Evolutionary conservation across 2,888 invertebrate genomes (phyloP), one percentile per base, ranked within the genome.

Genomic region (Microchrysa polita): DNA sequence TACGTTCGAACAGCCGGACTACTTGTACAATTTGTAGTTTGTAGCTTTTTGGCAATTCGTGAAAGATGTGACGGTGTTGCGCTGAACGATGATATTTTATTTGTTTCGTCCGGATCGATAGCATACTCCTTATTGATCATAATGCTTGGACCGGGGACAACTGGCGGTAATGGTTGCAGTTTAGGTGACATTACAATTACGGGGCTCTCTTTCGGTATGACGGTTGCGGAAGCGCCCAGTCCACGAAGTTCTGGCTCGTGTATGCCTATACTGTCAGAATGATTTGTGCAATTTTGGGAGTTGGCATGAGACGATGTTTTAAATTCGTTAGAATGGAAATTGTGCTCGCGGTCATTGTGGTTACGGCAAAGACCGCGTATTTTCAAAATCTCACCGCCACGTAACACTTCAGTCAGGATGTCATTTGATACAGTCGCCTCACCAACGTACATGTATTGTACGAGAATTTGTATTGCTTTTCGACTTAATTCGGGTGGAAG

Each of bases 371-470:
- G 85, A 0, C 94, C 94, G 63, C 93, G 90, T 67, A 94, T 92
- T 82, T 93, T 92, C 2, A 94, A 84, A 14, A 93, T 89, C 81
- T 94, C 94, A 0, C 94, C 94, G 0, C 94, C 94, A 81, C 91
- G 90, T 34, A 94, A 82, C 1, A 94, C 94, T 76, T 90, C 92
- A 78, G 92, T 93, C 74, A 94, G 83, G 61, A 94, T 92, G 80
- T 93, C 94, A 84, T 94, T 93, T 72, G 93, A 92, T 34, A 94
- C 94, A 57, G 94, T 94, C 34, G 94, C 93, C 77, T 85, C 81
- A 79, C 91, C 91, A 83, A 90, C 91, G 85, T 94, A 94, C 93
- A 94, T 94, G 82, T 94, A 94, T 80, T 94, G 93, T 55, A 94
- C 90, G 18, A 94, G 86, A 76, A 93, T 92, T 82, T 93, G 92